A percentile compares a stretch with the other conserved stretches of the same genome.
These are phyloP conservation scores for Heliconius ethilla DNA, from an alignment of 2,888 invertebrate species.

Conservation along the genomic window DNA sequence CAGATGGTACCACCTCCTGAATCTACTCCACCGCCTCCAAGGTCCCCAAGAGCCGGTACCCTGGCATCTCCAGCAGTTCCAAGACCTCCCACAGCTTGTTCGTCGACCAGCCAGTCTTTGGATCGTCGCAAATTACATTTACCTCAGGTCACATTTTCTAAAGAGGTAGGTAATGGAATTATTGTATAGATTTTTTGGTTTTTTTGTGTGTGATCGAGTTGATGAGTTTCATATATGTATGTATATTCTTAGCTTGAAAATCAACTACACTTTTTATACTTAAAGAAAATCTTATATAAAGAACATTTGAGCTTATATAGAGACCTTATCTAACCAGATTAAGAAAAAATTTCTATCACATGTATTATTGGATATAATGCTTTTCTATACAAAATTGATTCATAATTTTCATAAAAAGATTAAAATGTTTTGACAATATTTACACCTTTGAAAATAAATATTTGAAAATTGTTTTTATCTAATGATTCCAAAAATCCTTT, in stretches of 20 bases:
- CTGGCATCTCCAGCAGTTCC: conserved; percentile 70
- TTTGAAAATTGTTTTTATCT: too few species aligned
- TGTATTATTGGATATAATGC: too few species aligned
- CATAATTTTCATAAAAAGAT: too few species aligned
- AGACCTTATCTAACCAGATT: too few species aligned
- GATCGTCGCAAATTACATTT: conserved; percentile 86
- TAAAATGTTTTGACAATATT: not conserved
- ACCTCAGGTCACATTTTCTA: conserved; percentile 92
- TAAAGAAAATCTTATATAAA: too few species aligned
- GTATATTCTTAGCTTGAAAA: not conserved
- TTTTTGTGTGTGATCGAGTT: conserved; percentile 28
- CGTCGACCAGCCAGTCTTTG: conserved; percentile 83
- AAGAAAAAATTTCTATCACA: too few species aligned
- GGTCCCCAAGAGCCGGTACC: conserved; percentile 67
- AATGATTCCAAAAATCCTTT: not conserved
- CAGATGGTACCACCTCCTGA: conserved; percentile 63
- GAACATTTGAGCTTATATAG: too few species aligned
- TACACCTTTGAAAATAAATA: too few species aligned
- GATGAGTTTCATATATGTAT: conserved; percentile 13
- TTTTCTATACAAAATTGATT: too few species aligned
- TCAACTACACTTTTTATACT: too few species aligned
- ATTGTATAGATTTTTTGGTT: conserved; percentile 82
- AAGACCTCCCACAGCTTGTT: conserved; percentile 87
- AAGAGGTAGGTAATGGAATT: conserved; percentile 95
- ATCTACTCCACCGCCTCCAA: conserved; percentile 72